A percentile compares a stretch with the other conserved stretches of the same genome.
Evolutionary conservation across 2,797 vertebrate species (phyloP).

Genomic region (Anolis apletophallus): DNA sequence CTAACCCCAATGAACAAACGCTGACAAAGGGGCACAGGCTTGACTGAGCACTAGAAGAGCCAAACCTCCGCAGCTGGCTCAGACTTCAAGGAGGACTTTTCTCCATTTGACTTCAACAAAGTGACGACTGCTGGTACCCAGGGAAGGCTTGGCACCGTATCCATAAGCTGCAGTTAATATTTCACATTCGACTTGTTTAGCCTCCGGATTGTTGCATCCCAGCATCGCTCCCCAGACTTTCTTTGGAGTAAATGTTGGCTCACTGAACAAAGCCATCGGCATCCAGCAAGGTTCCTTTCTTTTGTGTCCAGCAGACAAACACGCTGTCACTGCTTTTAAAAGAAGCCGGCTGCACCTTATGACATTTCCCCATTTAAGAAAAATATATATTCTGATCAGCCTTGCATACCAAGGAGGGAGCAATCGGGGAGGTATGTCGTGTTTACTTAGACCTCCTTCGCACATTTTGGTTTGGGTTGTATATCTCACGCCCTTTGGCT

Average conservation of each 20-base stretch:
- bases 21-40: neutral
- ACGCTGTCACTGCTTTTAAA: neutral
- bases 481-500: neutral
- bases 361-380: neutral
- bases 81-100: slow-evolving; percentile 8
- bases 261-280: neutral
- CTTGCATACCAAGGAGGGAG: neutral
- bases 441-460: slow-evolving; percentile 3
- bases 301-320: neutral
- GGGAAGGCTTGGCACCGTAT: neutral
- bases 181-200: neutral
- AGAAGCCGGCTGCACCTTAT: neutral
- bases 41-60: neutral
- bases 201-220: neutral
- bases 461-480: neutral
- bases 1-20: neutral
- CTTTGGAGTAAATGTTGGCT: slow-evolving; percentile 8
- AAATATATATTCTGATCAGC: too few species aligned
- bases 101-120: neutral
- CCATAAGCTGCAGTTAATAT: neutral
- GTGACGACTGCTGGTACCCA: neutral
- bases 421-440: neutral
- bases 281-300: neutral
- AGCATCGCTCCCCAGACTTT: neutral
- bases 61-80: neutral